Evolutionary conservation across 2,797 vertebrate species (phyloP).

Genomic region (Melanotaenia parkinsoni): DNA sequence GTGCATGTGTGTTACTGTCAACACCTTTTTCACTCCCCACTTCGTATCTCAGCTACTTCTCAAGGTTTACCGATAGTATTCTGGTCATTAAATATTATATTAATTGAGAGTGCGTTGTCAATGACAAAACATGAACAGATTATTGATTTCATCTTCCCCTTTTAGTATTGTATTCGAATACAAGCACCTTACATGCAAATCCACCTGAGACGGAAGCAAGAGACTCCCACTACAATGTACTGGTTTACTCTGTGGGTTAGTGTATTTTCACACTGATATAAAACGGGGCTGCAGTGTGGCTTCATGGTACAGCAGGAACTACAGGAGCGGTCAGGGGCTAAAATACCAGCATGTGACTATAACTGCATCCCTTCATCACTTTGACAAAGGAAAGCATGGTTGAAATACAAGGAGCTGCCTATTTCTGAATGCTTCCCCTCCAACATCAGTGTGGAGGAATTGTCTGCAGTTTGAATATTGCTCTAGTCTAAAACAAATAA

Average conservation of each 20-base stretch:
- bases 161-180: neutral
- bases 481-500: slow-evolving; percentile 49
- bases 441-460: slow-evolving; percentile 53
- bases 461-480: slow-evolving; percentile 62
- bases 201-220: slow-evolving; percentile 21
- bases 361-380: slow-evolving; percentile 40
- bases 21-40: slow-evolving; percentile 6
- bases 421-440: slow-evolving; percentile 19
- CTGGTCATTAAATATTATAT: slow-evolving; percentile 1
- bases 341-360: slow-evolving; percentile 35
- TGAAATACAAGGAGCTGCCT: neutral
- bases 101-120: neutral
- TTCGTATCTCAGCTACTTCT: slow-evolving; percentile 24
- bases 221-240: slow-evolving; percentile 11
- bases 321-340: slow-evolving; percentile 33
- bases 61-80: slow-evolving; percentile 11
- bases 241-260: slow-evolving; percentile 28
- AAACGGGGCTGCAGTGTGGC: slow-evolving; percentile 60
- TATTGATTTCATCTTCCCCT: neutral
- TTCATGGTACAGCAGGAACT: slow-evolving; percentile 35
- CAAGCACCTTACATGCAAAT: slow-evolving; percentile 4
- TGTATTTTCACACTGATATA: slow-evolving; percentile 41
- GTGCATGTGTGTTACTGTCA: slow-evolving; percentile 1
- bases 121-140: neutral
- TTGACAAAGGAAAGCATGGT: slow-evolving; percentile 44